Evolutionary conservation across 2,797 vertebrate genomes (phyloP), one percentile per base, ranked within the genome.

Genomic region (Sebastes taczanowskii): DNA sequence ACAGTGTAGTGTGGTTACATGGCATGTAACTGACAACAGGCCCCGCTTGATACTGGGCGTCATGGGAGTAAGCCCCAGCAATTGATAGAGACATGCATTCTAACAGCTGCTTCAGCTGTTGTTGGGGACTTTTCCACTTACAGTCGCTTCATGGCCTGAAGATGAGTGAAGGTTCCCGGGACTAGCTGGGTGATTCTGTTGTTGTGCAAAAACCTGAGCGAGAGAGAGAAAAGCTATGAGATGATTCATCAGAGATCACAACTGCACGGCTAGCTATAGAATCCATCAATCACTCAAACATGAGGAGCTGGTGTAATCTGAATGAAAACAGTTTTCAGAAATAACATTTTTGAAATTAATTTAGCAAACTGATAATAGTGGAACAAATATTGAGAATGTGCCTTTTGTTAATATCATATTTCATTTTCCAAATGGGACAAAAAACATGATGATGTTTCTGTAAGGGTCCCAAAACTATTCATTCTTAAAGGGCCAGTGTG

Each of bases 61-160:
- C 62, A 85, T 71, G 52, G 42, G 71, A 61, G 38, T 58, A 42
- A 55, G 66, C 56, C 58, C 35, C 35, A 78, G 61, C 42, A 56
- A 79, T 18, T 5, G 58, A 82, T 22, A 60, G 11, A 53, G 72
- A 86, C 71, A 80, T 65, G 58, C 34, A 75, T 46, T 80, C 62
- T 52, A 68, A 29, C 64, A 77, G 72, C 69, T 74, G 71, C 71
- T 60, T 55, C 22, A 53, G 63, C 6, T n/a, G 18, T 34, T 61
- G 34, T 68, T 58, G 16, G 38, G 23, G 11, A 55, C 30, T 71
- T 80, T 80, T 78, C 83, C 82, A 98, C 99, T 99, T 94, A 99
- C 99, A 99, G 84, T 91, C 99, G 96, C 88, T 98, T 99, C 98
- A 99, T 99, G 75, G 98, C 97, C 87, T 97, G 95, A 87, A 99